phyloP scores from a whole-genome alignment of 2,888 invertebrate genomes.

The Meteorus colon region DNA sequence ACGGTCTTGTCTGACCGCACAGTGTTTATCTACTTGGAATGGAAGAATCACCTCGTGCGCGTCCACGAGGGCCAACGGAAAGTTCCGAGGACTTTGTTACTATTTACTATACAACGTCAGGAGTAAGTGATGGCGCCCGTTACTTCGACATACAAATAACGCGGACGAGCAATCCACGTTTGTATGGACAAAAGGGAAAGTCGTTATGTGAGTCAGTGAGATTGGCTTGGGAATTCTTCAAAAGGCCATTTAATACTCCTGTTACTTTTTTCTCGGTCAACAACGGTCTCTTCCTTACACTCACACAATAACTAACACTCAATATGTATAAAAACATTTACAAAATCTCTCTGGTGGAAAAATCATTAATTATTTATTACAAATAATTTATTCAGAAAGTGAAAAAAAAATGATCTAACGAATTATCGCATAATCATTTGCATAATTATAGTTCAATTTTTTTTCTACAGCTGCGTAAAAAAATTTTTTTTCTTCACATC shows the following conservation, averaged over 20 bases:
- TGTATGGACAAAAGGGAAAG: slow-evolving; percentile 69
- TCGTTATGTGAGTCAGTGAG: slow-evolving; percentile 72
- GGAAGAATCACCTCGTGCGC: background rate
- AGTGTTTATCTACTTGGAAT: slow-evolving; percentile 23
- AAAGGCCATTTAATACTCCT: slow-evolving; percentile 59
- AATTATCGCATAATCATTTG: too few relatives aligned
- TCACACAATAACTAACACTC: background rate
- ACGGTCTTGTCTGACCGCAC: slow-evolving; percentile 23
- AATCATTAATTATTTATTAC: background rate
- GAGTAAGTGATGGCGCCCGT: background rate
- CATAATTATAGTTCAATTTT: too few relatives aligned
- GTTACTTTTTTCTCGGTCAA: slow-evolving; percentile 24
- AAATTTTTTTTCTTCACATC: too few relatives aligned
- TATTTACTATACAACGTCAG: slow-evolving; percentile 41
- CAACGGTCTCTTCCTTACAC: slow-evolving; percentile 3
- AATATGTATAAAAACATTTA: background rate
- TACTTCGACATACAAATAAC: slow-evolving; percentile 51
- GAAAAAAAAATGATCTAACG: too few relatives aligned
- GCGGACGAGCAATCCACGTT: slow-evolving; percentile 45
- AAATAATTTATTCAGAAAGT: too few relatives aligned
- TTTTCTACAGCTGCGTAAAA: too few relatives aligned
- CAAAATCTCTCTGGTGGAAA: background rate
- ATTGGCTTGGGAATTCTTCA: slow-evolving; percentile 50
- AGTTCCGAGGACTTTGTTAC: slow-evolving; percentile 2
- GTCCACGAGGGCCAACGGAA: slow-evolving; percentile 18